Evolutionary conservation across 2,797 vertebrate genomes (phyloP).

Genomic region (Xerus rutilus): DNA sequence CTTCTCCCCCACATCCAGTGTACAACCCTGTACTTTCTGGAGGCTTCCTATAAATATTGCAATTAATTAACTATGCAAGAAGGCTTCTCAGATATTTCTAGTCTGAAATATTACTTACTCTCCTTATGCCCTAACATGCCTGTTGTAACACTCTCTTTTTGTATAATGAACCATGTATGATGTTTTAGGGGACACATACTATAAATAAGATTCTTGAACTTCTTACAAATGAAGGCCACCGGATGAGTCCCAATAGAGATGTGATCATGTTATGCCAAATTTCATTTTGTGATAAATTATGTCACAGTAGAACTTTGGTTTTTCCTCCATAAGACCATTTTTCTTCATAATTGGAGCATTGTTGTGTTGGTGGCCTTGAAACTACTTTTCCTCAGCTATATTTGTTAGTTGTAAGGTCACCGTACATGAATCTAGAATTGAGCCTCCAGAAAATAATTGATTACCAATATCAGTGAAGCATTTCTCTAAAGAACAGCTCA

Average conservation of each 20-base stretch:
- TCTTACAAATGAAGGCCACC: constrained; percentile 21
- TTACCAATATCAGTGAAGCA: not conserved
- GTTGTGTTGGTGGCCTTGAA: constrained; percentile 19
- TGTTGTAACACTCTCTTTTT: not conserved
- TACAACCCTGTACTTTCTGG: not conserved
- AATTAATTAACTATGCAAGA: constrained; percentile 13
- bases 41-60: constrained; percentile 30
- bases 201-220: constrained; percentile 5
- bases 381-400: constrained; percentile 13
- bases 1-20: not conserved
- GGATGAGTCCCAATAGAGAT: not conserved
- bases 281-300: constrained; percentile 50
- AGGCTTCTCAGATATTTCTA: not conserved
- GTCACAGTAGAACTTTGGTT: constrained; percentile 9
- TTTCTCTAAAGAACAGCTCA: not conserved
- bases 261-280: not conserved
- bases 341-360: not conserved
- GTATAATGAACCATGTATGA: not conserved
- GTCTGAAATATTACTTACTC: not conserved
- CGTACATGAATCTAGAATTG: not conserved
- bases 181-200: not conserved
- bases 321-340: not conserved
- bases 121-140: not conserved
- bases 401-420: constrained; percentile 25
- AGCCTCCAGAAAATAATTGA: not conserved